Evolutionary conservation across 53 echinoderm and acorn worm genomes (phyloP), one percentile per base, ranked within the genome.

Genomic region (Pentamera pediparva): DNA sequence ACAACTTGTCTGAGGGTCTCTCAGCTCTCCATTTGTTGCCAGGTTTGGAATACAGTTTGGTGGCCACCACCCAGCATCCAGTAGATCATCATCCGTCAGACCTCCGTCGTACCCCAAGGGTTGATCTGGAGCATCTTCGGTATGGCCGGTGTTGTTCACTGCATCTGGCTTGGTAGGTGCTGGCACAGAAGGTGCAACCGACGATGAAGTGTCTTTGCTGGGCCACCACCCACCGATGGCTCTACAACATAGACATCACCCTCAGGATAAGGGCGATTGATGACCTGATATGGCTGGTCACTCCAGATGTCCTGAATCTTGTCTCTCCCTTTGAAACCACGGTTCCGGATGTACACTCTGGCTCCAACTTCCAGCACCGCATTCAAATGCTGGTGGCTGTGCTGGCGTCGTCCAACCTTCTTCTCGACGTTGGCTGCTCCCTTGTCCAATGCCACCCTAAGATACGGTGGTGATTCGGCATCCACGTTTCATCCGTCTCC

Each of bases 291-390:
- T 21, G 40, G 37, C 6, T 51, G 27, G 6, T 24, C 11, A 29
- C 40, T 50, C 84, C 84, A 84, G 25, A 47, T 26, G 32, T 84
- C 62, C 8, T 58, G 70, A n/a, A 84, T 30, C 32, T 84, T 84
- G 29, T 58, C 69, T 57, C 40, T 57, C 2, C 84, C 84, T 10
- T 37, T 56, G 27, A 78, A 30, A 31, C 78, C 35, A 2, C 58
- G 43, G 33, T 78, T 78, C 52, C 39, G 69, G 26, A 78, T 78
- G 2, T 79, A 43, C 4, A 84, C 84, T 12, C 71, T 29, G 39
- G 79, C 70, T 11, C 84, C 84, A 48, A 31, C 15, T 9, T 11
- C 5, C 17, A 84, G 33, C 11, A 18, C 22, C 17, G 57, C 24
- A 19, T 56, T 56, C 18, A 10, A 21, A 45, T 13, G 13, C 18